Conservation (phyloP, 2,888 invertebrate genomes). For the Marasmarcha lunaedactyla region DNA sequence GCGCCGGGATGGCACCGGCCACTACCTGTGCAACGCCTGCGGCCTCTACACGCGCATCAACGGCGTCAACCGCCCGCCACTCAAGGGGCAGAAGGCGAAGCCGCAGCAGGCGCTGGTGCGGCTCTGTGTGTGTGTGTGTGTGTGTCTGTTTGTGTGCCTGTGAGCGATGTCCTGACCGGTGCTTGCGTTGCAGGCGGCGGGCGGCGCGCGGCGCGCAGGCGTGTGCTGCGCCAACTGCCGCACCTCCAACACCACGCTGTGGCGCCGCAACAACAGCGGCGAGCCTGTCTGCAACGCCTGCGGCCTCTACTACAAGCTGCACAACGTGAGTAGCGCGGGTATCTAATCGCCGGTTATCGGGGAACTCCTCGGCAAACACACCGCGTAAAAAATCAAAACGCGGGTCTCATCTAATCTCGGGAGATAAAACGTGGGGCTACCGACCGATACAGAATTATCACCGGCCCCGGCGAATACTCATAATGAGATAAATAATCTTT, state of each 20-base stretch:
- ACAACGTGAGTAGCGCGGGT: constrained; percentile 74
- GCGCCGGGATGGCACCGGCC: constrained; percentile 98
- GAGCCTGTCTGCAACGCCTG: constrained; percentile 99
- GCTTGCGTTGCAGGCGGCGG: constrained; percentile 48
- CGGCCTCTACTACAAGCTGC: constrained; percentile 93
- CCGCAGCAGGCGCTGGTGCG: constrained; percentile 67
- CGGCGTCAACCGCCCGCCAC: constrained; percentile 79
- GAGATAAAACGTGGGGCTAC: constrained; percentile 68
- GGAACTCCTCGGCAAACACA: constrained; percentile 70
- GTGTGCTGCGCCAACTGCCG: constrained; percentile 96
- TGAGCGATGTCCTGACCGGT: not conserved
- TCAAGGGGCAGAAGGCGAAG: constrained; percentile 76
- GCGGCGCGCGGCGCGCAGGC: constrained; percentile 75
- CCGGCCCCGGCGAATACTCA: constrained; percentile 60
- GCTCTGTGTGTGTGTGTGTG: not conserved
- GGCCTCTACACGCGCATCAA: constrained; percentile 88
- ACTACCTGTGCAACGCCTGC: constrained; percentile 99
- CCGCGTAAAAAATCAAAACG: constrained; percentile 66
- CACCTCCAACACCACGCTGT: constrained; percentile 92
- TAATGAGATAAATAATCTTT: constrained; percentile 71
- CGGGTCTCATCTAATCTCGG: constrained; percentile 68
- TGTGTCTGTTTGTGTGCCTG: too few species aligned
- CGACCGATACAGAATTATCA: constrained; percentile 70
- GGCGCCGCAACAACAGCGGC: constrained; percentile 94
- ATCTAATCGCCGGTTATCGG: constrained; percentile 64